Evolutionary conservation across 2,888 invertebrate genomes (phyloP).

Genomic region (Tubulanus polymorphus): DNA sequence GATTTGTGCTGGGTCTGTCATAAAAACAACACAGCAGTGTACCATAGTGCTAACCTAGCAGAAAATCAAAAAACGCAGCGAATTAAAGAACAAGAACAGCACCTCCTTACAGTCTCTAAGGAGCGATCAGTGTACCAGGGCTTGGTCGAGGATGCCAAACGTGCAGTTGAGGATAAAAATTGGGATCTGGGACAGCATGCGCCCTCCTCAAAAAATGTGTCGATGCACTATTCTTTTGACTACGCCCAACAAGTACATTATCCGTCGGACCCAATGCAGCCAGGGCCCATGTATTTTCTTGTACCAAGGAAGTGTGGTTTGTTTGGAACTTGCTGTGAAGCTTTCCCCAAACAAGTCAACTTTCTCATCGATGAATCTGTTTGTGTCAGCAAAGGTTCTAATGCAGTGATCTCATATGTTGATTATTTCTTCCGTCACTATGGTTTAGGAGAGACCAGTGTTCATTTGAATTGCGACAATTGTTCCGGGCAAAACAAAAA

Average conservation of each 20-base stretch:
- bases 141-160: background rate
- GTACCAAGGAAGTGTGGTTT: conserved; percentile 25
- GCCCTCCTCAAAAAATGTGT: conserved; percentile 9
- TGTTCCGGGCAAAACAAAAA: conserved; percentile 27
- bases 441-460: conserved; percentile 19
- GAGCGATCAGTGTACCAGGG: conserved; percentile 7
- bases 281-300: conserved; percentile 27
- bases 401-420: conserved; percentile 18
- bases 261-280: conserved; percentile 23
- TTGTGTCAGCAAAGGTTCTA: conserved; percentile 20
- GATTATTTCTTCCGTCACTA: conserved; percentile 21
- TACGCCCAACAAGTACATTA: conserved; percentile 27
- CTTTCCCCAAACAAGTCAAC: conserved; percentile 16
- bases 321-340: conserved; percentile 24
- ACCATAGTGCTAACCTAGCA: conserved; percentile 8
- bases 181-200: conserved; percentile 1
- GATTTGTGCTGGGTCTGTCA: conserved; percentile 21
- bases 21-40: conserved; percentile 7
- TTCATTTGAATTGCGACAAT: conserved; percentile 21
- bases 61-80: conserved; percentile 13
- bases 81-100: conserved; percentile 8
- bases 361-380: conserved; percentile 25
- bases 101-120: conserved; percentile 7
- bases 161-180: background rate
- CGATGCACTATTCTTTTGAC: conserved; percentile 22